Evolutionary conservation across 2,113 vertebrate species (phyloP).

Genomic region (Poecilia latipinna): DNA sequence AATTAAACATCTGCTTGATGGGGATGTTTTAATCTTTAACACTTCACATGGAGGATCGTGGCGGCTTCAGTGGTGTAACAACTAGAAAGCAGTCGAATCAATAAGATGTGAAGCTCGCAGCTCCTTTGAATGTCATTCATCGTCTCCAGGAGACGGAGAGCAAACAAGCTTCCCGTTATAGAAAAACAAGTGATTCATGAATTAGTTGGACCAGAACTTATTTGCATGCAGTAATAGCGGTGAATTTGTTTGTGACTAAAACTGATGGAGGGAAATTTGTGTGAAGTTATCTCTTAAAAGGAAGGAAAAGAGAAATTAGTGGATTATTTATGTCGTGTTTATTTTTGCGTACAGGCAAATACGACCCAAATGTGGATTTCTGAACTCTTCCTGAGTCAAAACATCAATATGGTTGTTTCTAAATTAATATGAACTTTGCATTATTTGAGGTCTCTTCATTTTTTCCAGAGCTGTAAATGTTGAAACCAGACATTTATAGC

Average conservation of each 20-base stretch:
- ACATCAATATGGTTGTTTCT: no score
- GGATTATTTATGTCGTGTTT: no score
- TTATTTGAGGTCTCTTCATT: no score
- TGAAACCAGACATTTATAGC: no score
- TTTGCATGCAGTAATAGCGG: conserved; percentile 1
- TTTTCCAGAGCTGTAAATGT: no score
- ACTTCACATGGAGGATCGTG: not conserved
- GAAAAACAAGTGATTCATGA: conserved; percentile 8
- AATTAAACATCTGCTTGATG: conserved; percentile 17
- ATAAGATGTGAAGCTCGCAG: not conserved
- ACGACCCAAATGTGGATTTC: no score
- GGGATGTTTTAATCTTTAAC: conserved; percentile 11
- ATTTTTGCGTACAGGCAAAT: no score
- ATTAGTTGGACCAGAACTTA: conserved; percentile 1
- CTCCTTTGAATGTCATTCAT: not conserved
- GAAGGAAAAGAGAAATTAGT: not conserved
- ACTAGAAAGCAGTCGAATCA: conserved; percentile 1
- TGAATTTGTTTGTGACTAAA: conserved; percentile 17
- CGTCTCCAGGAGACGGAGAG: conserved; percentile 1
- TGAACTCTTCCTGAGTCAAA: no score
- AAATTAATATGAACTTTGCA: no score
- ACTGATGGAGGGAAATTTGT: conserved; percentile 15
- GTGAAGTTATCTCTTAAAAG: not conserved
- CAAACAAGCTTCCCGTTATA: not conserved
- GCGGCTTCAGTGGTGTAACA: not conserved